phyloP scores from a whole-genome alignment of 2,888 invertebrate species.

The Myopa testacea region DNA sequence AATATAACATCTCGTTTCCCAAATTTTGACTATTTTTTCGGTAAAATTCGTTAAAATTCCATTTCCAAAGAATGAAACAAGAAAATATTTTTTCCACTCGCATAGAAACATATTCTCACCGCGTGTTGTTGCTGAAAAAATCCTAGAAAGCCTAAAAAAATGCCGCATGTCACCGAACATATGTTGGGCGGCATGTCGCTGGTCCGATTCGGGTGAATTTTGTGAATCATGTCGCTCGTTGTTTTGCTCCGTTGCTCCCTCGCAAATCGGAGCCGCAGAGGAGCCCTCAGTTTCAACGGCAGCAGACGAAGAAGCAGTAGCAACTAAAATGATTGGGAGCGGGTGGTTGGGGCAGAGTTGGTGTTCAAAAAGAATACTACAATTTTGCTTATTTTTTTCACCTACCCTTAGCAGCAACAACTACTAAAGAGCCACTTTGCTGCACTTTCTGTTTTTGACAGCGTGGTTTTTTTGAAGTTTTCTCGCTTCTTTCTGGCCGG shows the following conservation, averaged over 20 bases:
- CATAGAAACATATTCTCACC: not conserved
- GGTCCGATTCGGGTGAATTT: not conserved
- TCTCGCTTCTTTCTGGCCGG: not conserved
- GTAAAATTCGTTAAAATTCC: not conserved
- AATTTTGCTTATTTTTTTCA: slow-evolving; percentile 1
- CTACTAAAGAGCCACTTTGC: slow-evolving; percentile 8
- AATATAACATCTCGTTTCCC: too few species aligned
- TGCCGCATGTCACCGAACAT: not conserved
- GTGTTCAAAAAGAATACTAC: not conserved
- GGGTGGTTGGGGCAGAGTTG: not conserved
- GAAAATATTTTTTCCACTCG: not conserved
- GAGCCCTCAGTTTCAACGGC: not conserved
- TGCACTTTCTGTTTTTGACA: slow-evolving; percentile 1
- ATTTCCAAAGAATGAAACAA: not conserved
- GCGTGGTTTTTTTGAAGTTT: not conserved
- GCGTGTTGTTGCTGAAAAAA: too few species aligned
- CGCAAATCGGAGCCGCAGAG: not conserved
- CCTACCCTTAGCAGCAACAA: not conserved
- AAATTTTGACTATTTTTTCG: too few species aligned
- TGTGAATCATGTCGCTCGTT: not conserved
- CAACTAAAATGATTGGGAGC: not conserved
- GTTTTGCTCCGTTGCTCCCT: not conserved
- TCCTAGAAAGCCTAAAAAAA: not conserved
- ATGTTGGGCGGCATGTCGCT: slow-evolving; percentile 3
- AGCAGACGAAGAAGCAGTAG: not conserved